Conservation (phyloP, 2,797 vertebrate species). For the Sebastes jordani region DNA sequence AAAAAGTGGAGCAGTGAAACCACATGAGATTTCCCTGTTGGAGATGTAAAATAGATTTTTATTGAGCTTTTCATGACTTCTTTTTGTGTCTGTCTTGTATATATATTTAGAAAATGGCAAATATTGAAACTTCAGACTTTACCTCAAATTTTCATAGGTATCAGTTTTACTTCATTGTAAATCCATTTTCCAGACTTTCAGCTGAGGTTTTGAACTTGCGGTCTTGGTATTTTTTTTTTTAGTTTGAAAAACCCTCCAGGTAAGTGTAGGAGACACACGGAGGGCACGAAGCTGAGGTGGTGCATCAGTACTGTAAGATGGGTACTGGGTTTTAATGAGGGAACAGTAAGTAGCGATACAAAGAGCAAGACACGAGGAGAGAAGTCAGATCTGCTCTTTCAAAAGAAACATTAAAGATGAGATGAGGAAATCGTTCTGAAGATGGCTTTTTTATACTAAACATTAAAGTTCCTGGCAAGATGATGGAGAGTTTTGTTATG, state of each 20-base stretch:
- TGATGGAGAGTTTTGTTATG: constrained; percentile 50
- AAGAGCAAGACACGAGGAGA: neutral
- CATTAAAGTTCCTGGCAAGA: constrained; percentile 7
- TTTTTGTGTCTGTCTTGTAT: constrained; percentile 38
- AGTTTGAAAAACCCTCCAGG: constrained; percentile 15
- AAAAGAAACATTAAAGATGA: neutral
- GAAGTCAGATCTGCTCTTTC: constrained; percentile 1
- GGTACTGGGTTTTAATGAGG: constrained; percentile 17
- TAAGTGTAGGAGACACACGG: neutral
- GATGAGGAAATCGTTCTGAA: neutral
- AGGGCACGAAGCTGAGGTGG: neutral
- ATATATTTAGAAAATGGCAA: constrained; percentile 44
- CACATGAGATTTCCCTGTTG: constrained; percentile 9
- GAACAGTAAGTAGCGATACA: constrained; percentile 22
- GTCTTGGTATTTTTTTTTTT: constrained; percentile 8
- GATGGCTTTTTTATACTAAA: neutral
- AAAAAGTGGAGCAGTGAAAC: constrained; percentile 2
- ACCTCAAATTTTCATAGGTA: constrained; percentile 61
- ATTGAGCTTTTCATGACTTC: constrained; percentile 8
- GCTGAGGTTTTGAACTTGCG: constrained; percentile 16
- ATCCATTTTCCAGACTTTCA: constrained; percentile 42
- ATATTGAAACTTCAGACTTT: constrained; percentile 67
- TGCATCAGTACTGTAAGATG: neutral
- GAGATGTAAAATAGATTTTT: constrained; percentile 37
- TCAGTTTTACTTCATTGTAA: constrained; percentile 45